Evolutionary conservation across 2,888 invertebrate genomes (phyloP).

Genomic region (Ormyrus nitidulus): DNA sequence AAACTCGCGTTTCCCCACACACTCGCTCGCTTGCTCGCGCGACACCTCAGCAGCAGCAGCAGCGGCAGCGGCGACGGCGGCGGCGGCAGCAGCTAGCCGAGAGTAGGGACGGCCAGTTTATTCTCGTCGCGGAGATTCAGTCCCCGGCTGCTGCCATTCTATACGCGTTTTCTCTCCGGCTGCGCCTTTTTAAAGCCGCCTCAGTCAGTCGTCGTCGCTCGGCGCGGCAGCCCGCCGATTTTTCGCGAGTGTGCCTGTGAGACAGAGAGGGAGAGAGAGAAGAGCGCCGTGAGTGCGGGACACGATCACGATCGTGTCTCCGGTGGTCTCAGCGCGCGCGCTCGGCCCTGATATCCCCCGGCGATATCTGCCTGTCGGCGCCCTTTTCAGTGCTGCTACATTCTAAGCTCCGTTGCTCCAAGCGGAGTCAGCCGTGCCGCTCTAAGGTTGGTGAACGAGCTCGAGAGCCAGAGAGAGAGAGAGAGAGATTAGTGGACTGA

Average conservation of each 20-base stretch:
- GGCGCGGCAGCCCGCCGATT: background rate
- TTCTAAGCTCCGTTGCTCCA: too few relatives aligned
- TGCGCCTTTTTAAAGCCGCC: too few relatives aligned
- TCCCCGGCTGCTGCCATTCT: conserved; percentile 15
- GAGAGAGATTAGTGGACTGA: too few relatives aligned
- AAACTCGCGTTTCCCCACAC: conserved; percentile 8
- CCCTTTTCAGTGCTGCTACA: too few relatives aligned
- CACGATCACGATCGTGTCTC: background rate
- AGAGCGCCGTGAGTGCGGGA: background rate
- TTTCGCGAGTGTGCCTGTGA: background rate
- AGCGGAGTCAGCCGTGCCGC: too few relatives aligned
- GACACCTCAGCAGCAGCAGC: background rate
- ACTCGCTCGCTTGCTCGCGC: background rate
- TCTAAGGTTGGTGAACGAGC: too few relatives aligned
- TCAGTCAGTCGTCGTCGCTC: conserved; percentile 21
- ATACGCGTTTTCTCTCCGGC: conserved; percentile 22
- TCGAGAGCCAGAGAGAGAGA: too few relatives aligned
- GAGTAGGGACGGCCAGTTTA: conserved; percentile 40
- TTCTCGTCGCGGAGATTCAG: conserved; percentile 46
- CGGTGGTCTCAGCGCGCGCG: background rate
- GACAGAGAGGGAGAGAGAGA: background rate
- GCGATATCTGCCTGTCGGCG: too few relatives aligned
- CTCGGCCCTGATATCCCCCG: background rate
- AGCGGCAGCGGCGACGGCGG: background rate
- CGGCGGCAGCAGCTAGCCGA: background rate